A percentile compares a stretch with the other conserved stretches of the same genome.
phyloP scores from a whole-genome alignment of 2,888 invertebrate genomes.

The Sinhomidia bicolor region DNA sequence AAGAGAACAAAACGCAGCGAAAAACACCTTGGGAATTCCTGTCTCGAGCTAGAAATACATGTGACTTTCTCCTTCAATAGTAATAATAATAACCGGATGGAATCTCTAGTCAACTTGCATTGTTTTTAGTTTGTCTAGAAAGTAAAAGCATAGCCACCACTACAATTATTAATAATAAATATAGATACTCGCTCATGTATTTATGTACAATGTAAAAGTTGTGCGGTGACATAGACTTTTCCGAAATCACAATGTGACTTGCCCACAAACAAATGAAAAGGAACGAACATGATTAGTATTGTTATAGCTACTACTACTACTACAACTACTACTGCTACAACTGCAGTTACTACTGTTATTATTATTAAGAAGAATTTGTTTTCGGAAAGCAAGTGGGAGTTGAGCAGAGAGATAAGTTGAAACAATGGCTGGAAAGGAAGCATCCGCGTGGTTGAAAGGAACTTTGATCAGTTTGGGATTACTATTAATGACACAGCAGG shows the following conservation, averaged over 20 bases:
- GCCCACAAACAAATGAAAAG: not conserved
- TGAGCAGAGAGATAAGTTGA: conserved; percentile 2
- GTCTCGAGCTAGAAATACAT: conserved; percentile 10
- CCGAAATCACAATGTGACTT: not conserved
- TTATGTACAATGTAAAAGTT: not conserved
- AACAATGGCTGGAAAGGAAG: not conserved
- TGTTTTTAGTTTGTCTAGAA: not conserved
- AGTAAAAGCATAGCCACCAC: not conserved
- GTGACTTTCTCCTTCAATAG: conserved; percentile 46
- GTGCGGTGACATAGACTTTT: not conserved
- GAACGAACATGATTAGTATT: not conserved
- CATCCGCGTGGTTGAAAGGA: not conserved
- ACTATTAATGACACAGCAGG: conserved; percentile 10
- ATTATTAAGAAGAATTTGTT: not conserved
- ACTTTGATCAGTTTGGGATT: not conserved
- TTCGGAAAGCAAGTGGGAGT: not conserved
- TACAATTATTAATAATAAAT: not conserved
- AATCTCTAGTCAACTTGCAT: not conserved
- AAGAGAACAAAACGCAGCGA: not conserved
- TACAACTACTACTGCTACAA: not conserved
- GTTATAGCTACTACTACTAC: not conserved
- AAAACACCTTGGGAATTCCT: conserved; percentile 54
- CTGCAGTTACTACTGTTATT: not conserved
- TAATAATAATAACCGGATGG: not conserved
- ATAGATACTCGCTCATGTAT: not conserved